Conservation (phyloP, 1,140 invertebrate species). For the Sitophilus oryzae region DNA sequence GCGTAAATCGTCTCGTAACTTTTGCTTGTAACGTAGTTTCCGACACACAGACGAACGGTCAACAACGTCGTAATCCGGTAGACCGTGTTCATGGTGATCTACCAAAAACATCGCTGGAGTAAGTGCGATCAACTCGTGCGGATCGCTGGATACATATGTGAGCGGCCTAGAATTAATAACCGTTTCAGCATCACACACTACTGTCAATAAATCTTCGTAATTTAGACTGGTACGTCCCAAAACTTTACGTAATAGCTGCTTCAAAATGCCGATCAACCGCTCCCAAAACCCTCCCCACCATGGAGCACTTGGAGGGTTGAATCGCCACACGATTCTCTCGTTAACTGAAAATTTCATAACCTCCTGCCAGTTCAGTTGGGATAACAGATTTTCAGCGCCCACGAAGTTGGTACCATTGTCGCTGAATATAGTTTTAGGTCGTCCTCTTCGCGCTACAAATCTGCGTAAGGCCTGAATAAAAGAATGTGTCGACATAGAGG, state of each 20-base stretch:
- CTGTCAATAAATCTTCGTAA: conserved; percentile 38
- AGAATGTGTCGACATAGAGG: conserved; percentile 31
- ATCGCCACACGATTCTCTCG: conserved; percentile 18
- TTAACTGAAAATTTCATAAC: not conserved
- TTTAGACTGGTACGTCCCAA: conserved; percentile 32
- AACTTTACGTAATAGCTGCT: conserved; percentile 33
- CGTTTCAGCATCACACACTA: conserved; percentile 37
- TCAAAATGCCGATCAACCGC: conserved; percentile 42
- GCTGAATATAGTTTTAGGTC: conserved; percentile 37
- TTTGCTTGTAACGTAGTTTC: conserved; percentile 14
- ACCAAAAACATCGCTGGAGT: conserved; percentile 19
- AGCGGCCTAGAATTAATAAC: conserved; percentile 40
- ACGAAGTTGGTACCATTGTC: conserved; percentile 45
- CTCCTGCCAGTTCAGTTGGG: conserved; percentile 29
- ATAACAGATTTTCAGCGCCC: conserved; percentile 33
- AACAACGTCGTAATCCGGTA: conserved; percentile 21
- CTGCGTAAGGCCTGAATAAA: conserved; percentile 38
- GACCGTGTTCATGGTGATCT: conserved; percentile 10
- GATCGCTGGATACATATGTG: conserved; percentile 37
- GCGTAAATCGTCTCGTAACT: conserved; percentile 6
- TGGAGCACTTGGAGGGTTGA: conserved; percentile 35
- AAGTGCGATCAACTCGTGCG: conserved; percentile 15
- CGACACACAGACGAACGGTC: conserved; percentile 8
- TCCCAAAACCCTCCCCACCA: conserved; percentile 46
- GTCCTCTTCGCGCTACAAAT: too few species aligned